Evolutionary conservation across 2,797 vertebrate genomes (phyloP).

Genomic region (Macrochelys suwanniensis): DNA sequence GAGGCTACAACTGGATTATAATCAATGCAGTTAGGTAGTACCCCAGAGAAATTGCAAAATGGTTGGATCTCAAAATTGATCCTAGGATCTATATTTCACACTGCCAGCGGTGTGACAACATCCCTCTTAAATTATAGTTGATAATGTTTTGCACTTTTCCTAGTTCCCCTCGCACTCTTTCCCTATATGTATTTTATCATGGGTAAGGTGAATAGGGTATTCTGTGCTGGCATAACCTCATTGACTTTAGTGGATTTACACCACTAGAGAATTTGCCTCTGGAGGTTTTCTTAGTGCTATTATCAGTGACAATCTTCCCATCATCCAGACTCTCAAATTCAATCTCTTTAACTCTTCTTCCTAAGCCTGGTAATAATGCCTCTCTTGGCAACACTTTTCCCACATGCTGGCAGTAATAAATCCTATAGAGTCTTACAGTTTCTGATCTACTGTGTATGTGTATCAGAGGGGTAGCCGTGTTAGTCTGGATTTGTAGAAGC

Average conservation of each 20-base stretch:
- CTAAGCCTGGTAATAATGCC: background rate
- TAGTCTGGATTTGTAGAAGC: too few relatives aligned
- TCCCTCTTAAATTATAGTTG: background rate
- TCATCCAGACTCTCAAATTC: background rate
- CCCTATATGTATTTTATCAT: background rate
- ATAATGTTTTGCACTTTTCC: background rate
- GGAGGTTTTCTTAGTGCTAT: background rate
- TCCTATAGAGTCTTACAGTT: background rate
- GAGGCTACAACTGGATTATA: background rate
- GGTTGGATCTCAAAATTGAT: background rate
- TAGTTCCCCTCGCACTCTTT: background rate
- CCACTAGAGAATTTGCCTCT: background rate
- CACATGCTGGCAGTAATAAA: background rate
- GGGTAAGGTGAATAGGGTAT: background rate
- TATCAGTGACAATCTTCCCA: background rate
- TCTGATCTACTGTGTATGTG: background rate
- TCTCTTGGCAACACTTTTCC: background rate
- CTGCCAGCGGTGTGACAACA: background rate
- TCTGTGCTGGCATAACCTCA: background rate
- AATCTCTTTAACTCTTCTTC: background rate
- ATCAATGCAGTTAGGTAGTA: background rate
- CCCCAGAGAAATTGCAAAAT: background rate
- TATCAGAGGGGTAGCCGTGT: too few relatives aligned
- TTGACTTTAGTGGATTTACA: background rate
- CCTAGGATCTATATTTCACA: background rate